Base-by-base conservation (phyloP, 2,888 invertebrate species). In the Caenorhabditis sinica region DNA sequence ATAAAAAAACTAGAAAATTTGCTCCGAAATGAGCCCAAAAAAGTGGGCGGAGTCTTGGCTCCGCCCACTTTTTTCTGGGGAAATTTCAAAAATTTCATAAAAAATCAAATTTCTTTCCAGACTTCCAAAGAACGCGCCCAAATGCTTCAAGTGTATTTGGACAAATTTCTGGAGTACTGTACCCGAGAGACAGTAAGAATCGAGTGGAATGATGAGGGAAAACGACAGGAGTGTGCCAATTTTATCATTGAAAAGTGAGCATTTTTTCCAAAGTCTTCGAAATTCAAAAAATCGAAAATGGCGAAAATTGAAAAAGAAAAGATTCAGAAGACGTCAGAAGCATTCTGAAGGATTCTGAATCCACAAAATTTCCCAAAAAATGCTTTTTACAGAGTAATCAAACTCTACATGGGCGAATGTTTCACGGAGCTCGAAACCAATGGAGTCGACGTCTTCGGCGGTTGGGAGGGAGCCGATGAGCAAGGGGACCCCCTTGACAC, bases 111-210 rank as follows among this genome's bases (percentile, higher is more conserved):
- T n/a, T n/a, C n/a, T n/a, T n/a, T n/a, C 8, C 33, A 33, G 36
- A 79, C 86, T 30, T 86, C 89, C 11, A 89, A 90, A 40, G 91
- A 91, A 66, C 73, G 87, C 45, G 91, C 91, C 23, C 91, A 91
- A 63, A 86, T 87, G 71, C 75, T 91, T 8, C 91, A 91, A 87
- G 87, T 91, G 6, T 92, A 91, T 82, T 74, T 92, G 82, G 92
- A 92, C 76, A 92, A 92, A 71, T 90, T 92, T 36, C 83, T 92
- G 33, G 92, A 92, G 61, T 91, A 92, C 69, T 89, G 89, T 49
- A 88, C 88, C 8, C 82, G 91, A 15, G 92, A 92, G 69, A 89
- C 90, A 6, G 88, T 87, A 23, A 68, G 90, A 71, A 90, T 92
- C 45, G 90, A 92, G 68, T 92, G 93, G 92, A 87, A 89, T 45